A percentile compares a stretch with the other conserved stretches of the same genome.
These are phyloP conservation scores for Ophioninae sp. DNA, from an alignment of 2,888 invertebrate species.

Conservation along the genomic window DNA sequence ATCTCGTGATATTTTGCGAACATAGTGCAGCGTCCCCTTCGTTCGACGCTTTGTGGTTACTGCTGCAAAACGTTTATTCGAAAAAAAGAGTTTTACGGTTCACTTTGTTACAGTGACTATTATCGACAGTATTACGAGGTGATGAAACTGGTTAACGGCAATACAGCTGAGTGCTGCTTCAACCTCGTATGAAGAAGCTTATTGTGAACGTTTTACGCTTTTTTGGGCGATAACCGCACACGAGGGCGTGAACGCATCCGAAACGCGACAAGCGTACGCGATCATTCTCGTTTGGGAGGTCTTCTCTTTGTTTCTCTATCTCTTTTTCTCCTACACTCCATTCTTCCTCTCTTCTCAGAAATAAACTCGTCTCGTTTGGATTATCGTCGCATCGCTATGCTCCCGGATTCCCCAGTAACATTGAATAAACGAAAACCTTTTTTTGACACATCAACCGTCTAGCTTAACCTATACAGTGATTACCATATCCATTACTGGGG, in stretches of 20 bases:
- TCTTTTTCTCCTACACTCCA: background rate
- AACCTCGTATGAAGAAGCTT: conserved; percentile 3
- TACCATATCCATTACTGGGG: conserved; percentile 51
- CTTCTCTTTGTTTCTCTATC: conserved; percentile 3
- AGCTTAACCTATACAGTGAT: conserved; percentile 51
- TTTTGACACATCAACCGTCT: background rate
- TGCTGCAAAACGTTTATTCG: background rate
- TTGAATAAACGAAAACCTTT: conserved; percentile 13
- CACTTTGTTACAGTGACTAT: background rate
- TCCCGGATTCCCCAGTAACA: background rate
- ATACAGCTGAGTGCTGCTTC: conserved; percentile 29
- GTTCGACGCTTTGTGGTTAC: too few relatives aligned
- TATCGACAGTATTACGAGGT: conserved; percentile 45
- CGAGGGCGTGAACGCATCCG: conserved; percentile 7
- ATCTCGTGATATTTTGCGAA: too few relatives aligned
- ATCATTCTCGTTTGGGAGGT: conserved; percentile 45
- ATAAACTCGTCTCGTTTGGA: conserved; percentile 17
- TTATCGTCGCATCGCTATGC: conserved; percentile 28
- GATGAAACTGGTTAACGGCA: conserved; percentile 35
- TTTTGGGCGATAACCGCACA: conserved; percentile 34
- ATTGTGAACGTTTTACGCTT: conserved; percentile 1
- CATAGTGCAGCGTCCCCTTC: too few relatives aligned
- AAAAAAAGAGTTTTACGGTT: conserved; percentile 12
- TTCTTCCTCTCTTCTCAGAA: background rate
- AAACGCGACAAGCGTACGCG: conserved; percentile 13